Percentiles rank a stretch among this genome's conserved stretches.
These are phyloP conservation scores for Ochotona curzoniae DNA, from an alignment of 2,113 vertebrate genomes.

Conservation along the genomic window DNA sequence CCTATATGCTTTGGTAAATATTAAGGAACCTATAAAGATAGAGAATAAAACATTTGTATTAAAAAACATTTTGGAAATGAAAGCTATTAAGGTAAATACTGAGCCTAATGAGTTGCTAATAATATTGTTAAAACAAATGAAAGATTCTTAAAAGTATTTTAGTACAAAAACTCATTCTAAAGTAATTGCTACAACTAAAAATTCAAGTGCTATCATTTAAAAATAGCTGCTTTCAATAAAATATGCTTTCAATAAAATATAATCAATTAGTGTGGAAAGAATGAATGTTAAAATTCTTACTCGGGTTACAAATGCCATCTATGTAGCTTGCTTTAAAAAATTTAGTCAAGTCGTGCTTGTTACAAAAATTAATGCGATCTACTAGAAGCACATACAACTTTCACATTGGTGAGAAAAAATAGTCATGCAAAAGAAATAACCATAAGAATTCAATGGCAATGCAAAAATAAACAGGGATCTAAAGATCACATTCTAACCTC, in stretches of 20 bases:
- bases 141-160: background rate
- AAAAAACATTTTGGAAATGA: constrained; percentile 28
- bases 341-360: background rate
- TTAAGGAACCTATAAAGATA: background rate
- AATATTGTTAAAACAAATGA: constrained; percentile 15
- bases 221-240: too few species aligned
- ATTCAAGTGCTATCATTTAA: background rate
- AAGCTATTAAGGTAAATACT: background rate
- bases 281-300: background rate
- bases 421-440: background rate
- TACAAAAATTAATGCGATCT: background rate
- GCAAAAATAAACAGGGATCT: background rate
- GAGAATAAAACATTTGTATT: background rate
- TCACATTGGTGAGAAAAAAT: background rate
- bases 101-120: background rate
- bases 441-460: background rate
- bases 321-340: background rate
- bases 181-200: background rate
- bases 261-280: background rate
- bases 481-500: background rate
- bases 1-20: background rate
- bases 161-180: background rate
- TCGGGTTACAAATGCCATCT: background rate
- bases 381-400: background rate
- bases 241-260: constrained; percentile 14